A percentile compares a stretch with the other conserved stretches of the same genome.
Conservation (phyloP, 2,888 invertebrate species). For the Netelia inedita region DNA sequence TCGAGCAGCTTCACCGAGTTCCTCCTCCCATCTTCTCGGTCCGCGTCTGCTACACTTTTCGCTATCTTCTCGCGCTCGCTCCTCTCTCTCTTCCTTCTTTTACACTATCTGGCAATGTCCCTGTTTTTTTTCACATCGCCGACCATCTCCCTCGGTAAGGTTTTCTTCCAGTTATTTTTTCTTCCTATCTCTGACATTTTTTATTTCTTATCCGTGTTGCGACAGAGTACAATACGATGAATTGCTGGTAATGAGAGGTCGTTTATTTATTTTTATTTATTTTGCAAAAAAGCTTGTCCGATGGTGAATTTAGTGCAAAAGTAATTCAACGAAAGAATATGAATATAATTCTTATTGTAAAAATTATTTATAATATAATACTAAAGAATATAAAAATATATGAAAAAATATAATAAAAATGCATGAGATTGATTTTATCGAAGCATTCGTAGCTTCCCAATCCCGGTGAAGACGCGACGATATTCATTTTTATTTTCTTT, state of each 20-base stretch:
- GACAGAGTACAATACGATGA: slow-evolving; percentile 6
- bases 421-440: too few species aligned
- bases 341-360: too few species aligned
- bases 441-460: too few species aligned
- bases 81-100: slow-evolving; percentile 18
- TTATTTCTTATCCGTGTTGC: slow-evolving; percentile 11
- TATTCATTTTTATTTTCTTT: too few species aligned
- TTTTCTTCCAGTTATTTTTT: slow-evolving; percentile 1
- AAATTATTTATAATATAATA: too few species aligned
- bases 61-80: slow-evolving; percentile 34
- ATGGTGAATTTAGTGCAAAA: background rate
- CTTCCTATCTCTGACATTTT: slow-evolving; percentile 15
- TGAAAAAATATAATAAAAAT: too few species aligned
- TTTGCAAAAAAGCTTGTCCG: background rate
- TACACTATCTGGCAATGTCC: slow-evolving; percentile 4
- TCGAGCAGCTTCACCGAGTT: slow-evolving; percentile 66
- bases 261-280: background rate
- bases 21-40: slow-evolving; percentile 20
- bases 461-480: too few species aligned
- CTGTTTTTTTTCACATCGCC: slow-evolving; percentile 22
- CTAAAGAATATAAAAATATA: too few species aligned
- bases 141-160: background rate
- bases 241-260: background rate
- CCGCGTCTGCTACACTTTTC: slow-evolving; percentile 37
- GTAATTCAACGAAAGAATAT: background rate